A percentile compares a stretch with the other conserved stretches of the same genome.
Conservation (phyloP, 2,888 invertebrate species). For the Scrobipalpa atriplicella region DNA sequence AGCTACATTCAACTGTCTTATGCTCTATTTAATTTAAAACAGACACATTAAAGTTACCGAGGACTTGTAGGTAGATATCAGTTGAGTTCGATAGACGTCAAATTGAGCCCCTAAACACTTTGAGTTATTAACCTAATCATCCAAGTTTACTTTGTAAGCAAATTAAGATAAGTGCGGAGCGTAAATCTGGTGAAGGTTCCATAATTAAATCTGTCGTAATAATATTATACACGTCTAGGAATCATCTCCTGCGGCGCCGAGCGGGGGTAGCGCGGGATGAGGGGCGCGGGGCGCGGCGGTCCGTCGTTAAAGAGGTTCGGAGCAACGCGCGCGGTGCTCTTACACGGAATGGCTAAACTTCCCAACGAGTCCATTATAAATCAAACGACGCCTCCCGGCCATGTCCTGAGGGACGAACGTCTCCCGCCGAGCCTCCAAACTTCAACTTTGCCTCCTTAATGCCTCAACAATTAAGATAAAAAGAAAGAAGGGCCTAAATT, state of each 20-base stretch:
- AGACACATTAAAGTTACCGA: neutral
- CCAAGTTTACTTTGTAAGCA: slow-evolving; percentile 57
- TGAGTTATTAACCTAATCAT: slow-evolving; percentile 15
- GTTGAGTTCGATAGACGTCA: neutral
- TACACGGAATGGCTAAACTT: slow-evolving; percentile 78
- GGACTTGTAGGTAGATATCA: neutral
- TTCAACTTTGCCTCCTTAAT: slow-evolving; percentile 79
- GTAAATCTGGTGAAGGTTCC: slow-evolving; percentile 47
- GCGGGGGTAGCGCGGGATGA: neutral
- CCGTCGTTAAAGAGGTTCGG: slow-evolving; percentile 80
- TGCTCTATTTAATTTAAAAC: neutral
- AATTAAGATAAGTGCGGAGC: slow-evolving; percentile 61
- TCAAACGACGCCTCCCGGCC: slow-evolving; percentile 81
- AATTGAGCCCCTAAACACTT: slow-evolving; percentile 8
- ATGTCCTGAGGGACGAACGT: slow-evolving; percentile 79
- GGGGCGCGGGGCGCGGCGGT: slow-evolving; percentile 67
- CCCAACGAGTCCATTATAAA: slow-evolving; percentile 83
- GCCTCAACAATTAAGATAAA: slow-evolving; percentile 82
- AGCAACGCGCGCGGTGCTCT: slow-evolving; percentile 63
- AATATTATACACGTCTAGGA: slow-evolving; percentile 82
- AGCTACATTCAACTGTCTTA: slow-evolving; percentile 19
- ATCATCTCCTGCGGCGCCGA: slow-evolving; percentile 80
- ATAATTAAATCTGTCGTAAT: slow-evolving; percentile 82
- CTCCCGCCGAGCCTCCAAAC: slow-evolving; percentile 72
- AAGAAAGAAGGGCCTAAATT: slow-evolving; percentile 80